Evolutionary conservation across 2,797 vertebrate species (phyloP).

Genomic region (Odontamblyopus rebecca): DNA sequence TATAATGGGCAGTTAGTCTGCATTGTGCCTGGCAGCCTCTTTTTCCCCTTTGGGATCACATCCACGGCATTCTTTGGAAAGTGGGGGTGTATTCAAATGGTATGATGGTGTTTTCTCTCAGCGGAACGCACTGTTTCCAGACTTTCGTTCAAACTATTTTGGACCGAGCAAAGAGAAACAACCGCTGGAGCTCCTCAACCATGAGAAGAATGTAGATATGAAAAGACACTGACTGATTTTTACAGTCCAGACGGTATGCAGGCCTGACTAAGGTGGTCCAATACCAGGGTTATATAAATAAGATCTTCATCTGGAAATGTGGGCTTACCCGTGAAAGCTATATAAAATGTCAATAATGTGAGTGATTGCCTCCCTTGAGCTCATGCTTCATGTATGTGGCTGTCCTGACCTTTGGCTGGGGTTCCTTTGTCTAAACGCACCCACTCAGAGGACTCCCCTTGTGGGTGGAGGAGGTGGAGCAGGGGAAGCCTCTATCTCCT

Average conservation of each 20-base stretch:
- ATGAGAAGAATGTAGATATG: conserved; percentile 63
- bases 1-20: conserved; percentile 65
- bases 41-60: conserved; percentile 62
- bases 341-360: conserved; percentile 9
- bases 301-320: conserved; percentile 3
- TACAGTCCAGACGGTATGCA: conserved; percentile 31
- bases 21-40: conserved; percentile 63
- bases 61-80: conserved; percentile 76
- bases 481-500: conserved; percentile 55
- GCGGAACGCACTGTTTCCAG: conserved; percentile 54
- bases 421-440: conserved; percentile 48
- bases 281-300: conserved; percentile 17
- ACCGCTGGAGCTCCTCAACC: conserved; percentile 60
- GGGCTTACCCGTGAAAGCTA: conserved; percentile 4
- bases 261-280: conserved; percentile 14
- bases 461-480: conserved; percentile 37
- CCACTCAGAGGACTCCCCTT: conserved; percentile 54
- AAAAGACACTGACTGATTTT: conserved; percentile 45
- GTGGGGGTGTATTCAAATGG: conserved; percentile 66
- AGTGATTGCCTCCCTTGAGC: conserved; percentile 15
- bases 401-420: conserved; percentile 54
- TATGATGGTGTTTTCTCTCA: conserved; percentile 66
- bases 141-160: conserved; percentile 49
- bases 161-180: conserved; percentile 47
- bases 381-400: conserved; percentile 35